A percentile compares a stretch with the other conserved stretches of the same genome.
Evolutionary conservation across 2,888 invertebrate species (phyloP).

Genomic region (Antitype chi): DNA sequence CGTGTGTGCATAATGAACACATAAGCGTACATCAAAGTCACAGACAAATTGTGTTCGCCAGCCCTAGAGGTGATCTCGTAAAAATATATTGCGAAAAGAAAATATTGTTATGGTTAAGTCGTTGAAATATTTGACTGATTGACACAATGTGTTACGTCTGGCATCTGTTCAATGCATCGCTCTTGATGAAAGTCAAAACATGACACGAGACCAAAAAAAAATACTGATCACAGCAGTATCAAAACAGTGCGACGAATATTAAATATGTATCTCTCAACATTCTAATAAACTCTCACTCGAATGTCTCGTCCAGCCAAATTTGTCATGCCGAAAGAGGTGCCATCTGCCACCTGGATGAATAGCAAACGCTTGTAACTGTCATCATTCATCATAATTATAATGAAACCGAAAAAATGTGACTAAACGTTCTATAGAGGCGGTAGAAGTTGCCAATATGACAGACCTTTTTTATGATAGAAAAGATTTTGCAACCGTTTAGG

Average conservation of each 20-base stretch:
- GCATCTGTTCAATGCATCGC: conserved; percentile 81
- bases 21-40: conserved; percentile 78
- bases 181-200: conserved; percentile 85
- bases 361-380: conserved; percentile 76
- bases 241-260: conserved; percentile 50
- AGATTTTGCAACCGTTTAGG: conserved; percentile 1
- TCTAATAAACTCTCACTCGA: conserved; percentile 53
- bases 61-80: conserved; percentile 78
- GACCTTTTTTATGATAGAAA: conserved; percentile 12
- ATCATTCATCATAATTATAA: conserved; percentile 81
- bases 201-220: conserved; percentile 63
- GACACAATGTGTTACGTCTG: conserved; percentile 80
- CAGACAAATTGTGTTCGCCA: conserved; percentile 77
- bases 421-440: conserved; percentile 61
- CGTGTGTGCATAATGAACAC: conserved; percentile 81
- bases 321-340: conserved; percentile 64
- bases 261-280: conserved; percentile 51
- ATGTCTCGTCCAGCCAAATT: conserved; percentile 53
- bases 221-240: conserved; percentile 59
- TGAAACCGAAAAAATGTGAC: conserved; percentile 71
- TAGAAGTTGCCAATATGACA: conserved; percentile 31
- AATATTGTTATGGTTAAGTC: conserved; percentile 81
- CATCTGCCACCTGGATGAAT: conserved; percentile 75
- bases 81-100: conserved; percentile 82
- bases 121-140: conserved; percentile 81